Percentiles rank a stretch among this genome's conserved stretches.
These are phyloP conservation scores for Catocala sponsa DNA, from an alignment of 2,888 invertebrate genomes.

Conservation along the genomic window DNA sequence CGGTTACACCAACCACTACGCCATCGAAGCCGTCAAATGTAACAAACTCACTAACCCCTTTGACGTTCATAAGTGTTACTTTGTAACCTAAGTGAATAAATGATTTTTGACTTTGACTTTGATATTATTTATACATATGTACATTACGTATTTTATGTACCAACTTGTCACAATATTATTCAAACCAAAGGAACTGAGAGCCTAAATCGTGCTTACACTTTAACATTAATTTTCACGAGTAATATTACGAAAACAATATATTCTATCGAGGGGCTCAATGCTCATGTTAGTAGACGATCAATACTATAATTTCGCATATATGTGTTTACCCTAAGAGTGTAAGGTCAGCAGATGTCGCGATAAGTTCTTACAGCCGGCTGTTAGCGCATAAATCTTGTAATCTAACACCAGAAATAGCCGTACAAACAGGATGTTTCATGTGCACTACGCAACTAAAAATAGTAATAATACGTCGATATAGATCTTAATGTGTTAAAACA, in stretches of 20 bases:
- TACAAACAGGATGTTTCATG: slow-evolving; percentile 61
- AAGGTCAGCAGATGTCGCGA: slow-evolving; percentile 71
- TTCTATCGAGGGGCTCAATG: neutral
- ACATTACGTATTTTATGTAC: too few species aligned
- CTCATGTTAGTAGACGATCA: neutral
- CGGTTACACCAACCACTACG: too few species aligned
- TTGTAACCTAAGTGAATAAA: too few species aligned
- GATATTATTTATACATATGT: too few species aligned
- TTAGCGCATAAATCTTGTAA: slow-evolving; percentile 76
- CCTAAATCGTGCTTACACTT: too few species aligned
- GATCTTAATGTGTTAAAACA: neutral
- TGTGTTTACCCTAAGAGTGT: slow-evolving; percentile 44
- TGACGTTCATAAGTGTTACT: too few species aligned
- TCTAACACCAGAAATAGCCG: slow-evolving; percentile 59
- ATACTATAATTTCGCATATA: slow-evolving; percentile 1
- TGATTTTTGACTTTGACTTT: too few species aligned
- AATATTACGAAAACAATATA: neutral
- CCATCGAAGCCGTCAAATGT: too few species aligned
- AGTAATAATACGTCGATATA: slow-evolving; percentile 8
- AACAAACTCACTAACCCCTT: too few species aligned
- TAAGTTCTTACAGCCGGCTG: slow-evolving; percentile 54
- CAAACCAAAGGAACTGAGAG: too few species aligned
- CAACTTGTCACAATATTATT: too few species aligned
- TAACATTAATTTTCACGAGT: too few species aligned
- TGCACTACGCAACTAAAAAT: slow-evolving; percentile 18